These are phyloP conservation scores for Aplocera efformata DNA, from an alignment of 2,888 invertebrate species.

Conservation along the genomic window DNA sequence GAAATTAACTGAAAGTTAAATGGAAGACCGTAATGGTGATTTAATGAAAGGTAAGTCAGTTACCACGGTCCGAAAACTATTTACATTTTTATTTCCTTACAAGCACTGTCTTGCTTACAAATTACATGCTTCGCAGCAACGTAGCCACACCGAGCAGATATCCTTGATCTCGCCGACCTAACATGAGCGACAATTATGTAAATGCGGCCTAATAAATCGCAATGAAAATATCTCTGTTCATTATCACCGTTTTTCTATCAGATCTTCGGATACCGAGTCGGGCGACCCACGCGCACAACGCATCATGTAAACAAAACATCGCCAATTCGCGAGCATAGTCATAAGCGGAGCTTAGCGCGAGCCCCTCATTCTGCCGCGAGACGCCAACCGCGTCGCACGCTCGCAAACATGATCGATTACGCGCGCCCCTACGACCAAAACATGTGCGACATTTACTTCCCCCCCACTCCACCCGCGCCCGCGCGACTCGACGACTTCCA, in stretches of 20 bases:
- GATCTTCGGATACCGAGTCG: constrained; percentile 20
- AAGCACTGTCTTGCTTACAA: constrained; percentile 1
- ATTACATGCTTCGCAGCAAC: neutral
- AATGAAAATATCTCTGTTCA: constrained; percentile 25
- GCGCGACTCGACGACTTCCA: constrained; percentile 72
- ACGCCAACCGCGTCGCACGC: constrained; percentile 50
- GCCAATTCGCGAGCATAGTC: constrained; percentile 48
- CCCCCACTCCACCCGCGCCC: constrained; percentile 58
- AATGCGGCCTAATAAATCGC: constrained; percentile 28
- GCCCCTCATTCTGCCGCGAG: constrained; percentile 54
- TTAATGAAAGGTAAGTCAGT: constrained; percentile 4
- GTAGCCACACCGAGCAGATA: constrained; percentile 10
- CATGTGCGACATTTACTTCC: constrained; percentile 67
- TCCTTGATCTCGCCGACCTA: constrained; percentile 26
- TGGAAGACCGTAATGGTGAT: too few species aligned
- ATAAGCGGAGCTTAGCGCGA: constrained; percentile 40
- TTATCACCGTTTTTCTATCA: constrained; percentile 8
- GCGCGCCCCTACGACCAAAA: constrained; percentile 70
- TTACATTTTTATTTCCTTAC: constrained; percentile 4
- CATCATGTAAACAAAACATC: constrained; percentile 62
- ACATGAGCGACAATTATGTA: constrained; percentile 25
- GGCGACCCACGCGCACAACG: constrained; percentile 25
- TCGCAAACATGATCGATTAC: constrained; percentile 65
- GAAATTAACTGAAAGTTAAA: too few species aligned
- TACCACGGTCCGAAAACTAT: constrained; percentile 1